phyloP scores from a whole-genome alignment of 2,113 vertebrate genomes.

The Fulmarus glacialis region DNA sequence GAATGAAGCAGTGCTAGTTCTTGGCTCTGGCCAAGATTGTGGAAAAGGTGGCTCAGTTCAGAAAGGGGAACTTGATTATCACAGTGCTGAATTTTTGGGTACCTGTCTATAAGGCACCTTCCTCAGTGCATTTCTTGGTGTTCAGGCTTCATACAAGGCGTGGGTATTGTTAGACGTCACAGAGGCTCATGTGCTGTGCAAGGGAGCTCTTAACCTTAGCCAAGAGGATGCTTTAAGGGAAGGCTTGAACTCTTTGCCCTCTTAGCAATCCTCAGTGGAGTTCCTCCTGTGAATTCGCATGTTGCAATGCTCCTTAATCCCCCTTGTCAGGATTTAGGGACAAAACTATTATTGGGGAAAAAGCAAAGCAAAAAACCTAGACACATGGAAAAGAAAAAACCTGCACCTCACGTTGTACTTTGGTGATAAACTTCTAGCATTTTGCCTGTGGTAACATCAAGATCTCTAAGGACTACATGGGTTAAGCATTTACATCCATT shows the following conservation, averaged over 20 bases:
- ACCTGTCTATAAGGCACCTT: background rate
- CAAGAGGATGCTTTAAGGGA: background rate
- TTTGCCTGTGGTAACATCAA: background rate
- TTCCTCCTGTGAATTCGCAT: background rate
- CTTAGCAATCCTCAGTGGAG: background rate
- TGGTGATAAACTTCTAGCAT: background rate
- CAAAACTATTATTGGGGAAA: background rate
- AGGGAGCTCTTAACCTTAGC: background rate
- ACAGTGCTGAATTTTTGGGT: background rate
- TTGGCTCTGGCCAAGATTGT: background rate
- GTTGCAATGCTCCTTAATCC: background rate
- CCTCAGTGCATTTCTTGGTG: background rate
- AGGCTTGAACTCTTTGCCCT: background rate
- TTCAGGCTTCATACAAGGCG: background rate
- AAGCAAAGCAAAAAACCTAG: background rate
- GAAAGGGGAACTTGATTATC: background rate
- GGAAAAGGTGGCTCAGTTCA: background rate
- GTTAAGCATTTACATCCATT: background rate
- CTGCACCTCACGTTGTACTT: background rate
- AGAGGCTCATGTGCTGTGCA: background rate
- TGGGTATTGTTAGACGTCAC: background rate
- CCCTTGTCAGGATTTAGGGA: background rate
- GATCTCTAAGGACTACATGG: background rate
- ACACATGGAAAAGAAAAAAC: background rate
- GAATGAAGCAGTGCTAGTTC: background rate